Evolutionary conservation across 2,888 invertebrate genomes (phyloP).

Genomic region (Apodemia duryi): DNA sequence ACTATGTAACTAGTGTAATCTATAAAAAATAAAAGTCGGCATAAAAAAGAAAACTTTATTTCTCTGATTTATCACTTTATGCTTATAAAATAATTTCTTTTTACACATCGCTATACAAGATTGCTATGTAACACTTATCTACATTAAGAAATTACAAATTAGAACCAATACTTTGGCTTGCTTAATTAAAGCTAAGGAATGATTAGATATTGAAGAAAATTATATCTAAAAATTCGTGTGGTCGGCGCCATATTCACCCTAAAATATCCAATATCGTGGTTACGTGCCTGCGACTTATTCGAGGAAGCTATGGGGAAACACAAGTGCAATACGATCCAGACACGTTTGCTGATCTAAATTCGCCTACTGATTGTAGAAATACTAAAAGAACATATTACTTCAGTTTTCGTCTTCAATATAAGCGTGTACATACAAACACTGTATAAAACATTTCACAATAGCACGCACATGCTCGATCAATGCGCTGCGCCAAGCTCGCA

Average conservation of each 20-base stretch:
- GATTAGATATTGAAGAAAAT: neutral
- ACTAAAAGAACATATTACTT: too few relatives aligned
- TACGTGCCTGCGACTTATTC: neutral
- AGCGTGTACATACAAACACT: too few relatives aligned
- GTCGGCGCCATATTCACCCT: neutral
- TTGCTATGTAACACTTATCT: constrained; percentile 5
- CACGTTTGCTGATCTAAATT: neutral
- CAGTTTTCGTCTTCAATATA: too few relatives aligned
- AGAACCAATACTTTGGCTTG: constrained; percentile 8
- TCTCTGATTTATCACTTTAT: constrained; percentile 28
- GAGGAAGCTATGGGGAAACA: neutral
- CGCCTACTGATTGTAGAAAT: too few relatives aligned
- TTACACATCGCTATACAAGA: constrained; percentile 8
- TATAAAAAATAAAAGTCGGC: neutral
- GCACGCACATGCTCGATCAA: too few relatives aligned
- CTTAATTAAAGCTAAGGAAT: constrained; percentile 10
- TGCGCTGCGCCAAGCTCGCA: too few relatives aligned
- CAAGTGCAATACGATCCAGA: neutral
- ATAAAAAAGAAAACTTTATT: constrained; percentile 13
- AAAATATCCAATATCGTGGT: neutral
- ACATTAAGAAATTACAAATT: constrained; percentile 3
- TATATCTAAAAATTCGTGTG: neutral
- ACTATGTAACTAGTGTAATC: too few relatives aligned
- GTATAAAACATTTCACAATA: too few relatives aligned
- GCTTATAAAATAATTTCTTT: constrained; percentile 22